These are phyloP conservation scores for Trachelus stipa DNA, from an alignment of 2,888 invertebrate genomes.

Conservation along the genomic window DNA sequence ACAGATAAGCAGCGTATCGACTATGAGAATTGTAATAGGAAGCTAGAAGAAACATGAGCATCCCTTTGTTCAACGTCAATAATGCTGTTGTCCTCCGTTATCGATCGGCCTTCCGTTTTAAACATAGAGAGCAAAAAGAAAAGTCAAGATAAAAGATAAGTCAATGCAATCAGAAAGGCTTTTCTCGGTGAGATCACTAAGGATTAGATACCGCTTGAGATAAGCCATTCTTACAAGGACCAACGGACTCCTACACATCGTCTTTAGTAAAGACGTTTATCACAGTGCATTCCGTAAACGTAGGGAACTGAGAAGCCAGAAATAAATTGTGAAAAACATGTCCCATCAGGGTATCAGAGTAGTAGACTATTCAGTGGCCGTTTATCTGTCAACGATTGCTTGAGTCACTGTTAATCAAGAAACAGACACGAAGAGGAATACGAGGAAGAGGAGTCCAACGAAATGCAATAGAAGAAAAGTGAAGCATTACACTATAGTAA, in stretches of 20 bases:
- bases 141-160: neutral
- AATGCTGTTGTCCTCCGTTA: neutral
- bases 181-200: neutral
- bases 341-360: neutral
- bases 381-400: neutral
- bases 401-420: neutral
- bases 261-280: neutral
- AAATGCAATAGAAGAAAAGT: neutral
- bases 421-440: neutral
- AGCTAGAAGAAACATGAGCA: neutral
- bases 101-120: neutral
- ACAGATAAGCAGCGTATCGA: neutral
- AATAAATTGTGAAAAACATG: neutral
- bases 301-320: neutral
- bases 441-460: neutral
- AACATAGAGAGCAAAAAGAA: neutral
- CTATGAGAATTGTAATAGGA: neutral
- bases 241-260: neutral
- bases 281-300: neutral
- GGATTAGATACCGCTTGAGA: neutral
- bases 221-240: neutral
- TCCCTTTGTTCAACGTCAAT: neutral
- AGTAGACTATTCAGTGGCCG: neutral
- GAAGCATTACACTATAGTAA: neutral
- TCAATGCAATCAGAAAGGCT: neutral